phyloP scores from a whole-genome alignment of 2,797 vertebrate species.

The Melanogrammus aeglefinus region DNA sequence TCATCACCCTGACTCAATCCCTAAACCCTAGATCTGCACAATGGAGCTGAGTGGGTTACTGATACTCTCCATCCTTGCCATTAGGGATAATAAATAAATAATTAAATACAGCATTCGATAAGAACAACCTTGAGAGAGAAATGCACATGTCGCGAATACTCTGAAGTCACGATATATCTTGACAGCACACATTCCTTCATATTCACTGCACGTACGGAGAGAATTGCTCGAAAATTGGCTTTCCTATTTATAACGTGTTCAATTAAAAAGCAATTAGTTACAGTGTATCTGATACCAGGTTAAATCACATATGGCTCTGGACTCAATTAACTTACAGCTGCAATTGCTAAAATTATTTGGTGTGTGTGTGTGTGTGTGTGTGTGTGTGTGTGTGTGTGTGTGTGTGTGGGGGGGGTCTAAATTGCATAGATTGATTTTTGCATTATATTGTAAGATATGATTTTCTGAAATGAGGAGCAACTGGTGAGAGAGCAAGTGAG shows the following conservation, averaged over 20 bases:
- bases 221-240: slow-evolving; percentile 44
- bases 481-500: neutral
- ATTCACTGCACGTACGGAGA: neutral
- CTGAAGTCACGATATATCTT: neutral
- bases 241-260: slow-evolving; percentile 48
- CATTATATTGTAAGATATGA: neutral
- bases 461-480: neutral
- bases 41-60: neutral
- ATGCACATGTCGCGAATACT: neutral
- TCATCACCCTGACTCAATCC: neutral
- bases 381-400: slow-evolving; percentile 1
- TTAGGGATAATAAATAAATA: neutral
- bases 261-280: slow-evolving; percentile 56
- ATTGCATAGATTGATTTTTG: neutral
- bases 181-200: neutral
- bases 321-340: slow-evolving; percentile 46
- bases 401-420: neutral
- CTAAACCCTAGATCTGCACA: neutral
- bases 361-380: neutral
- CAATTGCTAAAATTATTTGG: slow-evolving; percentile 30
- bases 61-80: neutral
- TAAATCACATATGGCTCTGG: slow-evolving; percentile 35
- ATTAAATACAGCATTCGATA: neutral
- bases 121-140: neutral
- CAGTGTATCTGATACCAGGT: slow-evolving; percentile 39